These are phyloP conservation scores for Chelon auratus DNA, from an alignment of 2,797 vertebrate genomes.

Conservation along the genomic window DNA sequence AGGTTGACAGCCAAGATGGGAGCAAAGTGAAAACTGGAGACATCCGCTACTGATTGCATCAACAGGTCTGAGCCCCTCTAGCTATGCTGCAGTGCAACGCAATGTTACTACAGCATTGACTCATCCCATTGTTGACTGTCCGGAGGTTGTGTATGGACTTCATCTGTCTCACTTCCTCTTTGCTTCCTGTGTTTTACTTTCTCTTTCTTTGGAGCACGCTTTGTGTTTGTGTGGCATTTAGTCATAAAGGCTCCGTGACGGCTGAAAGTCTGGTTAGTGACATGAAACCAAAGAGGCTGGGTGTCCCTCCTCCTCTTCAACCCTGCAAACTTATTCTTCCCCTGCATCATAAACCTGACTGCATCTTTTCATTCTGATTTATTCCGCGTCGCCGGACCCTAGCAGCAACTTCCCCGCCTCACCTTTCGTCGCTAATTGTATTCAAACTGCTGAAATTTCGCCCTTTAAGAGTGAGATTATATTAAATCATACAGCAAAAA, in stretches of 20 bases:
- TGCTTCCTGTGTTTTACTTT: conserved; percentile 37
- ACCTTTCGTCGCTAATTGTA: conserved; percentile 29
- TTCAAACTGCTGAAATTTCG: conserved; percentile 21
- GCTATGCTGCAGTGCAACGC: conserved; percentile 73
- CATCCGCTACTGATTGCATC: conserved; percentile 69
- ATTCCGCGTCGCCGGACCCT: conserved; percentile 20
- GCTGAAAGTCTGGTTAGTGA: conserved; percentile 35
- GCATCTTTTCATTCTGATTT: conserved; percentile 35
- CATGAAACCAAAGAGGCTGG: conserved; percentile 22
- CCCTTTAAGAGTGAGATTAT: conserved; percentile 31
- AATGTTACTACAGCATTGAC: conserved; percentile 64
- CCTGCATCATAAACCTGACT: conserved; percentile 21
- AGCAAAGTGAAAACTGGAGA: conserved; percentile 66
- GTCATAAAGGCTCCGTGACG: conserved; percentile 43
- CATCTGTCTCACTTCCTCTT: conserved; percentile 33
- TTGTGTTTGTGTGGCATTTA: conserved; percentile 35
- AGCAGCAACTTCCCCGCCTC: conserved; percentile 13
- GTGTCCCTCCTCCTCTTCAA: conserved; percentile 30
- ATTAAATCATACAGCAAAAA: conserved; percentile 38
- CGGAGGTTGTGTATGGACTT: conserved; percentile 42
- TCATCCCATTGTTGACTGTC: conserved; percentile 53
- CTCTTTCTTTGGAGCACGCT: conserved; percentile 16
- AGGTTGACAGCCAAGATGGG: conserved; percentile 70
- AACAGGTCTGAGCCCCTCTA: conserved; percentile 74
- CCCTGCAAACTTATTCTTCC: conserved; percentile 14